Base-by-base conservation (phyloP, 2,888 invertebrate species). In the Peribatodes rhomboidaria region DNA sequence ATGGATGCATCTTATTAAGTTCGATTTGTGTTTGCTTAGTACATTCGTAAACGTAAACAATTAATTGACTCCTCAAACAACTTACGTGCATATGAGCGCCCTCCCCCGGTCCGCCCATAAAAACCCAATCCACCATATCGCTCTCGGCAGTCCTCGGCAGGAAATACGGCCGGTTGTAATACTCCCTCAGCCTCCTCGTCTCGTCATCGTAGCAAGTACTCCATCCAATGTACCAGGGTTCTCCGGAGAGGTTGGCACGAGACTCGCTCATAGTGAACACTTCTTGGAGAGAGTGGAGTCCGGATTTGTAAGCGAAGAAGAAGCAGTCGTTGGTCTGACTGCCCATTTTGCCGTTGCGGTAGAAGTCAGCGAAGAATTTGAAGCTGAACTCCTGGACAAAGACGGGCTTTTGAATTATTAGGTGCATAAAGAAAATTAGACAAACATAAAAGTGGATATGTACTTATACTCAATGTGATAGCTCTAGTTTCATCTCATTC, bases 21-120 rank as follows among this genome's bases (percentile, higher is more conserved):
- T n/a, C n/a, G n/a, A n/a, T n/a, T n/a, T n/a, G n/a, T n/a, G n/a
- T n/a, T n/a, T n/a, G n/a, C n/a, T n/a, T n/a, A n/a, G n/a, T n/a
- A n/a, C n/a, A n/a, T n/a, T n/a, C n/a, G n/a, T n/a, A n/a, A n/a
- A n/a, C n/a, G n/a, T n/a, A n/a, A n/a, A n/a, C n/a, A n/a, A n/a
- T n/a, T n/a, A n/a, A n/a, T n/a, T n/a, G n/a, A n/a, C n/a, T n/a
- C n/a, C n/a, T 6, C 27, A 27, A 14, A n/a, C 14, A 9, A 64
- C 95, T 95, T 86, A 98, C 98, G 86, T 99, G 99, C 97, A 99
- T 96, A 77, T 98, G 97, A 0, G 99, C 99, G 0, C 99, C 99
- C 79, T 97, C 95, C 0, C 99, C 99, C 0, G 98, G 96, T 33
- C 97, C 98, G 0, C 99, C 99, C 97, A 99, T 99, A 85, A 99